A percentile compares a stretch with the other conserved stretches of the same genome.
Evolutionary conservation across 2,888 invertebrate species (phyloP).

Genomic region (Labia minor): DNA sequence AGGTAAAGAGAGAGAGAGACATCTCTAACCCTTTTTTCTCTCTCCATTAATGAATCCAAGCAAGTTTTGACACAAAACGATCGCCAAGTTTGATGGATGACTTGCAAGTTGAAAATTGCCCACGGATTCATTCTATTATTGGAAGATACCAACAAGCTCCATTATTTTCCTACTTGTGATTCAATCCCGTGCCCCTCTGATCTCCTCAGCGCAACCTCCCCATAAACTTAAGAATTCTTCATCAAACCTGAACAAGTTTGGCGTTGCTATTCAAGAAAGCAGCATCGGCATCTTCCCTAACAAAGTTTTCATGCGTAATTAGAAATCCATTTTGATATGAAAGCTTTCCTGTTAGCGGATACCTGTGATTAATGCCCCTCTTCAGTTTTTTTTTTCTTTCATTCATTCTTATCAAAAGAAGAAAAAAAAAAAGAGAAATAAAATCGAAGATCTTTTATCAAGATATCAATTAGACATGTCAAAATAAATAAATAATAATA

Average conservation of each 20-base stretch:
- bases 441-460: no score
- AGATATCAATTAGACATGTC: no score
- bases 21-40: background rate
- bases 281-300: background rate
- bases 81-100: background rate
- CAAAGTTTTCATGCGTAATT: constrained; percentile 13
- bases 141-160: background rate
- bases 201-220: background rate
- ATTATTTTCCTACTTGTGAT: background rate
- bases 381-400: background rate
- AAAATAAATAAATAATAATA: no score
- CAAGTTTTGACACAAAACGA: background rate
- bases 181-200: background rate
- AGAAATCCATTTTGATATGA: constrained; percentile 5
- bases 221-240: background rate
- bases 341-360: background rate
- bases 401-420: no score
- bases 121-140: background rate
- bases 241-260: background rate
- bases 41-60: background rate
- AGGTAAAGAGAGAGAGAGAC: background rate
- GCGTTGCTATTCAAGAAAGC: constrained; percentile 1
- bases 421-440: no score
- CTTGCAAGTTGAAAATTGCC: constrained; percentile 4
- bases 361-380: background rate